phyloP scores from a whole-genome alignment of 2,113 vertebrate species.

The Lepidothrix coronata region DNA sequence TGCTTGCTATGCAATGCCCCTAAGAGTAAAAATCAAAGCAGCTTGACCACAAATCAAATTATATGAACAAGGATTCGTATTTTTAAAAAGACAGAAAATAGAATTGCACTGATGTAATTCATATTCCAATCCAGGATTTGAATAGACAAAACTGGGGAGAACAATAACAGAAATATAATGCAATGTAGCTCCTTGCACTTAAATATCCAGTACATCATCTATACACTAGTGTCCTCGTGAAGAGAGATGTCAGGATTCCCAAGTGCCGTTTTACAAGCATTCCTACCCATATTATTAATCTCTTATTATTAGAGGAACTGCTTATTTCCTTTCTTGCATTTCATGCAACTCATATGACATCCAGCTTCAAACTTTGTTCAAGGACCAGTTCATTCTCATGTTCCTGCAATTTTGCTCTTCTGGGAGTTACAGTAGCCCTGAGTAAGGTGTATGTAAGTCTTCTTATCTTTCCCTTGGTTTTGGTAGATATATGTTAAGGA shows the following conservation, averaged over 20 bases:
- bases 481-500: background rate
- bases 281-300: background rate
- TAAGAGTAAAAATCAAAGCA: background rate
- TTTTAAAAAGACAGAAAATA: background rate
- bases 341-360: background rate
- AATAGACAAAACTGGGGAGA: background rate
- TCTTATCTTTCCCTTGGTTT: background rate
- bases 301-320: background rate
- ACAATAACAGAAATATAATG: background rate
- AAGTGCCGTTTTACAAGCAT: background rate
- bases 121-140: background rate
- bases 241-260: background rate
- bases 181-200: background rate
- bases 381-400: background rate
- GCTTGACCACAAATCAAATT: background rate
- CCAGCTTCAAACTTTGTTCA: background rate
- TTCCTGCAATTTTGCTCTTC: background rate
- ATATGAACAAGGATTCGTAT: background rate
- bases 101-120: background rate
- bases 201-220: background rate
- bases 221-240: background rate
- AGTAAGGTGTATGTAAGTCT: background rate
- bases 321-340: background rate
- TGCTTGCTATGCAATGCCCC: background rate
- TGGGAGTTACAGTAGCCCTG: background rate